Percentiles rank a stretch among this genome's conserved stretches.
Evolutionary conservation across 2,797 vertebrate species (phyloP).

Genomic region (Bovichtus variegatus): DNA sequence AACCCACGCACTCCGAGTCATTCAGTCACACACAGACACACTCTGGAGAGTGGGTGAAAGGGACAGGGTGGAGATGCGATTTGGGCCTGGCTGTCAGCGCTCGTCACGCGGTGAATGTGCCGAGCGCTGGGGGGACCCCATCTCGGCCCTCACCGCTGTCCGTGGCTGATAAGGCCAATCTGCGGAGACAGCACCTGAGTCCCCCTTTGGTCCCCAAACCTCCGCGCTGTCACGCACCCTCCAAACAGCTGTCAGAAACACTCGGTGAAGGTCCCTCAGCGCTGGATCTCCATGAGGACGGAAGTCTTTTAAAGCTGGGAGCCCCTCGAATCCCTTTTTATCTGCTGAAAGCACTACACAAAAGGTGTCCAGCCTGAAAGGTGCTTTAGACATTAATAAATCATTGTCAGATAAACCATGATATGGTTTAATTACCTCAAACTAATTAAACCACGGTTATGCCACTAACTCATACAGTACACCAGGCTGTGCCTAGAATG

Average conservation of each 20-base stretch:
- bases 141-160: conserved; percentile 59
- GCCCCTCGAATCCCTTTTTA: conserved; percentile 37
- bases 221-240: conserved; percentile 64
- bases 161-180: conserved; percentile 77
- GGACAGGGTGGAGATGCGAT: conserved; percentile 65
- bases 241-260: conserved; percentile 71
- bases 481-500: background rate
- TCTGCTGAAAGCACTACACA: conserved; percentile 45
- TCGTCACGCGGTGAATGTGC: conserved; percentile 67
- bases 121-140: conserved; percentile 26
- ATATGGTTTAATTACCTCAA: conserved; percentile 34
- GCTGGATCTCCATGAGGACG: conserved; percentile 12
- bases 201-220: conserved; percentile 46
- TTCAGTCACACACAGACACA: conserved; percentile 38
- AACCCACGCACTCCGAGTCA: conserved; percentile 53
- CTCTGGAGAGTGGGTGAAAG: conserved; percentile 35
- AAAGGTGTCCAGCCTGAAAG: conserved; percentile 23
- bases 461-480: background rate
- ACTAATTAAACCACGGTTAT: conserved; percentile 37
- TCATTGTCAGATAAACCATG: conserved; percentile 48
- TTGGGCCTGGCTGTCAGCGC: conserved; percentile 73
- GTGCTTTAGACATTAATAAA: conserved; percentile 49
- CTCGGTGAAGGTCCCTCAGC: conserved; percentile 47
- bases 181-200: conserved; percentile 75
- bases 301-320: conserved; percentile 9